Conservation (phyloP, 2,888 invertebrate species). For the Pardosa pseudoannulata region DNA sequence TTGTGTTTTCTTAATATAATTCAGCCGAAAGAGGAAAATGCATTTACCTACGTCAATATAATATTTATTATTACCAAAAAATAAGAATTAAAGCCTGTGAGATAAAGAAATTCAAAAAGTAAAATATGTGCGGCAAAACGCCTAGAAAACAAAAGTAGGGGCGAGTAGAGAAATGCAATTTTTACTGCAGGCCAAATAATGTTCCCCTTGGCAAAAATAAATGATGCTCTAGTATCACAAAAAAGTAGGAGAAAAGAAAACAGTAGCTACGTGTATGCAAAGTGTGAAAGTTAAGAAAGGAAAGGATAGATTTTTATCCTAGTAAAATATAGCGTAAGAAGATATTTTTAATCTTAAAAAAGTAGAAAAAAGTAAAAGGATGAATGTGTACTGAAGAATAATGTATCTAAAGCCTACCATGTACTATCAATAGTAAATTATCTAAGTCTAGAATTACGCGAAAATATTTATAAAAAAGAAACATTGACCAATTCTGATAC, state of each 20-base stretch:
- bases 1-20: no score
- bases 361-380: background rate
- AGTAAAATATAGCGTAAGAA: constrained; percentile 7
- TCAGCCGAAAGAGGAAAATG: background rate
- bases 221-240: constrained; percentile 32
- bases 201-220: constrained; percentile 61
- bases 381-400: constrained; percentile 30
- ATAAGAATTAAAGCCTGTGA: background rate
- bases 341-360: background rate
- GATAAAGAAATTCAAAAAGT: background rate
- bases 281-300: constrained; percentile 29
- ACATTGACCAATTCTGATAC: no score
- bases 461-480: no score
- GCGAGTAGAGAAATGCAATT: constrained; percentile 27
- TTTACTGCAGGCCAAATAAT: constrained; percentile 54
- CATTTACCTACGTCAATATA: background rate
- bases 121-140: constrained; percentile 10
- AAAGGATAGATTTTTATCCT: constrained; percentile 58
- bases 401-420: constrained; percentile 23
- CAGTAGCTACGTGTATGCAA: constrained; percentile 16
- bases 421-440: constrained; percentile 49
- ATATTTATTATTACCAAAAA: constrained; percentile 20
- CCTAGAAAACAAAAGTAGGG: constrained; percentile 3
- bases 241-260: constrained; percentile 29
- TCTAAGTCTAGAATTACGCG: no score